These are phyloP conservation scores for Odontomachus brunneus DNA, from an alignment of 1,140 invertebrate species.

Conservation along the genomic window DNA sequence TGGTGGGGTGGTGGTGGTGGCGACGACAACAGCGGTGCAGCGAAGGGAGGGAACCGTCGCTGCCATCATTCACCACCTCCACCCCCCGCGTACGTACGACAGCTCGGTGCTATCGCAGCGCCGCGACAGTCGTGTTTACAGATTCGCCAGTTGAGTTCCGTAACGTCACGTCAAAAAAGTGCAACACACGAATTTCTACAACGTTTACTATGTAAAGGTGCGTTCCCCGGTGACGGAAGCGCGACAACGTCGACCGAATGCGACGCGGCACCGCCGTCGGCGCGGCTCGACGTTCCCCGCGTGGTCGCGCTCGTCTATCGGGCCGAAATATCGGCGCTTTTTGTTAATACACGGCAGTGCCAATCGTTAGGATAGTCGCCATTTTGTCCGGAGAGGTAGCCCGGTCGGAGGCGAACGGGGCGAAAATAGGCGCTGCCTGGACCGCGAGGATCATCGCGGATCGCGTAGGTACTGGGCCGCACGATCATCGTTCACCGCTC, in stretches of 20 bases:
- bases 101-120: constrained; percentile 74
- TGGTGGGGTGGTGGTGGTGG: neutral
- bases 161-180: constrained; percentile 85
- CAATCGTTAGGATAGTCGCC: constrained; percentile 83
- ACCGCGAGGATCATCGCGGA: constrained; percentile 70
- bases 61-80: constrained; percentile 3
- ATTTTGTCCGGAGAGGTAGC: constrained; percentile 84
- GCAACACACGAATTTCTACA: constrained; percentile 81
- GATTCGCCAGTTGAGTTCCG: constrained; percentile 81
- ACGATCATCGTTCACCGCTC: constrained; percentile 1
- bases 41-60: constrained; percentile 7
- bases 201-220: constrained; percentile 84
- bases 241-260: neutral
- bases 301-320: neutral
- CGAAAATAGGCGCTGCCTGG: constrained; percentile 78
- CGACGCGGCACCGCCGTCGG: neutral
- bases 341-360: constrained; percentile 76
- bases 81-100: constrained; percentile 37
- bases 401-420: constrained; percentile 80
- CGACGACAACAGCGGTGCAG: neutral
- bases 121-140: constrained; percentile 82
- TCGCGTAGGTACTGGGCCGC: constrained; percentile 70
- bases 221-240: constrained; percentile 61
- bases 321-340: constrained; percentile 45
- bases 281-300: neutral